phyloP scores from a whole-genome alignment of 1,140 invertebrate species.

The Drosophila gunungcola region DNA sequence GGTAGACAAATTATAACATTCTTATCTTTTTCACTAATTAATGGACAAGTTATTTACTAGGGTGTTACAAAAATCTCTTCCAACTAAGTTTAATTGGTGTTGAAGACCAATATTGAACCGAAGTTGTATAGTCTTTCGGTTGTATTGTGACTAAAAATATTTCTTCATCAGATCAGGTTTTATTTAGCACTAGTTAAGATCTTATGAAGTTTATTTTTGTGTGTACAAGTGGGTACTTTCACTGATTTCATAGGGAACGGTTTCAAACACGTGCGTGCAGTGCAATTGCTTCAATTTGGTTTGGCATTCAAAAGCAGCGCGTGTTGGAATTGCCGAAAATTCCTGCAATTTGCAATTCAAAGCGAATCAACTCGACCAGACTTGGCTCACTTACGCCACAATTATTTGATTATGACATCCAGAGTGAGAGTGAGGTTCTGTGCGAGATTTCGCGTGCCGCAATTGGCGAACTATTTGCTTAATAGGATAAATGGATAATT shows the following conservation, averaged over 20 bases:
- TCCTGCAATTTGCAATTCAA: conserved; percentile 62
- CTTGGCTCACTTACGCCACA: conserved; percentile 28
- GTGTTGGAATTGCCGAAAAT: conserved; percentile 41
- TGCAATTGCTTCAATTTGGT: conserved; percentile 38
- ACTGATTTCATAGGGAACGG: conserved; percentile 15
- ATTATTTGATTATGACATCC: conserved; percentile 65
- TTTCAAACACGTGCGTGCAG: conserved; percentile 46
- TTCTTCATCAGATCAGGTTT: too few relatives aligned
- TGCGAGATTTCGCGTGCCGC: conserved; percentile 64
- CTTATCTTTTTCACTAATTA: too few relatives aligned
- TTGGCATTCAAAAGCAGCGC: conserved; percentile 30
- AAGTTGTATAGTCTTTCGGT: too few relatives aligned
- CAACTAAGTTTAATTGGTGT: too few relatives aligned
- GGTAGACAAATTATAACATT: too few relatives aligned
- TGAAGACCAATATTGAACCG: too few relatives aligned
- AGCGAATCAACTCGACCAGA: conserved; percentile 38
- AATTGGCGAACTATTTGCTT: conserved; percentile 75
- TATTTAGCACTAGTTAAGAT: too few relatives aligned
- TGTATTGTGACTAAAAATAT: too few relatives aligned
- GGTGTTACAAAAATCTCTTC: too few relatives aligned
- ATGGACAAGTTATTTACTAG: too few relatives aligned
- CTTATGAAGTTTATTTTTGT: not conserved
- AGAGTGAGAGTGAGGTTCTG: conserved; percentile 13
- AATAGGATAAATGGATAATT: conserved; percentile 82
- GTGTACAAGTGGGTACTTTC: conserved; percentile 20